phyloP scores from a whole-genome alignment of 92 coral and sea anemone species.

The Epizoanthus stellaris region DNA sequence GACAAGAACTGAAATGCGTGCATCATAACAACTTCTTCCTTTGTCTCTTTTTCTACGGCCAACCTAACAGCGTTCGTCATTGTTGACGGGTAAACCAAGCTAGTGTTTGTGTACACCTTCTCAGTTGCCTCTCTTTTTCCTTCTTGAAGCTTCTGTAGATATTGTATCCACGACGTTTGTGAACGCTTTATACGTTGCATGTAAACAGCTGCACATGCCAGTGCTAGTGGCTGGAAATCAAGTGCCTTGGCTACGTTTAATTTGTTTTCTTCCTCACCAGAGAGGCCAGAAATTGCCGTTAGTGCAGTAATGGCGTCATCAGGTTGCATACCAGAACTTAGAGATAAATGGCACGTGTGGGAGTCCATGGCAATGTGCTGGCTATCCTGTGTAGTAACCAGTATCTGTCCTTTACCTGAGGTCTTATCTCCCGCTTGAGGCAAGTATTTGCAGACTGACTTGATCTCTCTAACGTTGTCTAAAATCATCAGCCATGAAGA shows the following conservation, averaged over 20 bases:
- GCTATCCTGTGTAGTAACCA: constrained; percentile 34
- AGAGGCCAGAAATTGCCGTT: constrained; percentile 6
- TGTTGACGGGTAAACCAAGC: neutral
- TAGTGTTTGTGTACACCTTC: neutral
- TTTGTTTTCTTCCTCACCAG: constrained; percentile 10
- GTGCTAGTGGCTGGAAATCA: constrained; percentile 38
- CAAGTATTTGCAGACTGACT: neutral
- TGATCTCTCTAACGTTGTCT: constrained; percentile 32
- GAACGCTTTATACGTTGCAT: neutral
- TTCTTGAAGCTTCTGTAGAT: constrained; percentile 27
- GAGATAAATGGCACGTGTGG: constrained; percentile 13
- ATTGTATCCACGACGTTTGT: constrained; percentile 23
- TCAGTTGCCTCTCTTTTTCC: constrained; percentile 42
- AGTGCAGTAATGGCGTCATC: constrained; percentile 2
- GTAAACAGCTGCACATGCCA: constrained; percentile 50
- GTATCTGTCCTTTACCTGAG: constrained; percentile 21
- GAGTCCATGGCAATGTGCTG: constrained; percentile 8
- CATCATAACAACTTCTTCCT: neutral
- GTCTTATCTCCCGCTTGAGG: constrained; percentile 36
- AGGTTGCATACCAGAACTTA: constrained; percentile 16
- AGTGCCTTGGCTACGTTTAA: constrained; percentile 15
- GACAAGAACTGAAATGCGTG: constrained; percentile 26
- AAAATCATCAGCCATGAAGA: constrained; percentile 37
- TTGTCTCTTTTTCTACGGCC: constrained; percentile 8
- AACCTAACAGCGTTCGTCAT: constrained; percentile 22